phyloP scores from a whole-genome alignment of 2,888 invertebrate genomes.

The Rhamnusium bicolor region DNA sequence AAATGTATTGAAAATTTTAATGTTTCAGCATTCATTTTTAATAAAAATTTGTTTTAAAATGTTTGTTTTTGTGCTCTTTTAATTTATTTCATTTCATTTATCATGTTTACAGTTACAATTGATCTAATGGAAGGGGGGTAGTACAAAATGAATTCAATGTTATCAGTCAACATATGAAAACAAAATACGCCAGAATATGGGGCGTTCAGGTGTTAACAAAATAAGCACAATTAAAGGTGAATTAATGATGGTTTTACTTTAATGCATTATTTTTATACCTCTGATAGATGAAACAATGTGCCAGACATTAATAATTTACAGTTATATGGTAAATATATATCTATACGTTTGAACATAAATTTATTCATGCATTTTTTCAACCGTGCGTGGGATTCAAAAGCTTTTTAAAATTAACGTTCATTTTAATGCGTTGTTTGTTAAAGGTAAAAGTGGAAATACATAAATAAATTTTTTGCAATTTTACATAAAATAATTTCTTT shows the following conservation, averaged over 20 bases:
- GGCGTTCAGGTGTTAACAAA: not conserved
- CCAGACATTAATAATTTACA: no score
- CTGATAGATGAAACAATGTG: not conserved
- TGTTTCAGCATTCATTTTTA: not conserved
- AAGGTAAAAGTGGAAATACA: no score
- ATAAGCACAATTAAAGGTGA: not conserved
- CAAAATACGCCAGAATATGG: not conserved
- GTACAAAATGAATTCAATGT: not conserved
- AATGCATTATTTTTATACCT: not conserved
- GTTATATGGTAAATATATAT: no score
- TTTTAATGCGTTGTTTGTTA: no score
- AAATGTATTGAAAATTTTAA: not conserved
- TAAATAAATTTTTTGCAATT: no score
- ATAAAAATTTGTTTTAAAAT: not conserved
- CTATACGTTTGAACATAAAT: no score
- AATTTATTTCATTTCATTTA: not conserved
- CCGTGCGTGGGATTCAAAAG: no score
- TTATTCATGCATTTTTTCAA: no score
- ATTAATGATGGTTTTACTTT: not conserved
- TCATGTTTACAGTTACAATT: not conserved
- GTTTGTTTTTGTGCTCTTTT: not conserved
- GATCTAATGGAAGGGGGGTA: not conserved
- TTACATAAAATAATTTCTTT: no score
- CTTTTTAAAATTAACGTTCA: no score
- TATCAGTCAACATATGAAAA: not conserved